Evolutionary conservation across 2,888 invertebrate genomes (phyloP), one percentile per base, ranked within the genome.

Genomic region (Apeira syringaria): DNA sequence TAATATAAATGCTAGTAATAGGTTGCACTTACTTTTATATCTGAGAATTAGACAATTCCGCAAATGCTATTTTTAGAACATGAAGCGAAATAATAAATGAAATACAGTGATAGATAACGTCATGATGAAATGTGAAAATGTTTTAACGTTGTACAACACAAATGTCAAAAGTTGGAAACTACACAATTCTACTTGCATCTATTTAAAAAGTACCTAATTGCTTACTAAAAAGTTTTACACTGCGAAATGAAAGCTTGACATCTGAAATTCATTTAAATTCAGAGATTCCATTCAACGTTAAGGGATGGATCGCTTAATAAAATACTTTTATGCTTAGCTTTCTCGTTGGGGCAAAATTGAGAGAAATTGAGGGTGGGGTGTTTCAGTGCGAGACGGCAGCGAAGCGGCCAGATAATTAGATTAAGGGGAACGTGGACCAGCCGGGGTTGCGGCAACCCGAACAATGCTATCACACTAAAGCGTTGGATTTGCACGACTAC

Each of bases 341-440:
- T 72, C 60, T 65, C 54, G 53, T 65, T 61, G 66, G 66, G 69
- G 70, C n/a, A 71, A 70, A 75, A 71, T 74, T 70, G 68, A 64
- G 71, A 70, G 67, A 66, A 70, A 68, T 60, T 61, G 65, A 67
- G 73, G 64, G 69, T 64, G 68, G 72, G 70, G 68, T 60, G 70
- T 68, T 78, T 69, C 65, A 60, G 68, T 56, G 64, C 57, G 67
- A 71, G 69, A 67, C 71, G 77, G 80, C 76, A 76, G 77, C 74
- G 77, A 82, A 80, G 76, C 78, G 83, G 80, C 75, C 78, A 79
- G 80, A 79, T 80, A 85, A 86, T 84, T 86, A 83, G 82, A 81
- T 85, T 83, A 81, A 80, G 79, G 78, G 78, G 75, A 77, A 76
- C 68, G 74, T 64, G 71, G 80, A 64, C 73, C 74, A 64, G 68